phyloP scores from a whole-genome alignment of 2,113 vertebrate species.

The Alosa alosa region DNA sequence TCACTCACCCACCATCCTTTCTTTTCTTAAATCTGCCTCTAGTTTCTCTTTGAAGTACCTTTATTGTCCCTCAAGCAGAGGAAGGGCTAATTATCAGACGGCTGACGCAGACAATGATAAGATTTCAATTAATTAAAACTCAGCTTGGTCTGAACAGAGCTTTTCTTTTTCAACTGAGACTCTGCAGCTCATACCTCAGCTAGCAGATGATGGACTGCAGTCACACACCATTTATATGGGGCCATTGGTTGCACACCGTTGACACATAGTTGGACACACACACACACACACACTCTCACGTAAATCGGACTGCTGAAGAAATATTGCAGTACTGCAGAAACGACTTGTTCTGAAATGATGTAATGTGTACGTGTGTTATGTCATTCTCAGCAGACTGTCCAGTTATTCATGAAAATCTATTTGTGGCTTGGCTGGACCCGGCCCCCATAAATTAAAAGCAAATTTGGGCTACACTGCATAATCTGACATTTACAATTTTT shows the following conservation, averaged over 20 bases:
- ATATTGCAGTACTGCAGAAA: not conserved
- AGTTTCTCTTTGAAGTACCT: not conserved
- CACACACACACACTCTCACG: not conserved
- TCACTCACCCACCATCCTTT: not conserved
- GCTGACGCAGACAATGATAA: not conserved
- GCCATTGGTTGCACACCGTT: not conserved
- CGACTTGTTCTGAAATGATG: conserved; percentile 13
- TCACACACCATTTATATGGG: not conserved
- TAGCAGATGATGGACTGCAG: not conserved
- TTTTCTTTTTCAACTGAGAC: not conserved
- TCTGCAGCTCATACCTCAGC: not conserved
- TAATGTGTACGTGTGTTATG: conserved; percentile 24
- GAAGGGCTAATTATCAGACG: not conserved
- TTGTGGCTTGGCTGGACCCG: not conserved
- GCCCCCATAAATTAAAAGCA: conserved; percentile 21
- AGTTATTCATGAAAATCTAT: conserved; percentile 23
- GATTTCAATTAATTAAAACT: not conserved
- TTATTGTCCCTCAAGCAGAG: not conserved
- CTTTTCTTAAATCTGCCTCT: not conserved
- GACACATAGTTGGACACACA: not conserved
- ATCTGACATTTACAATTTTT: conserved; percentile 25
- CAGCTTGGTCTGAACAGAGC: not conserved
- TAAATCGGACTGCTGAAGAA: not conserved
- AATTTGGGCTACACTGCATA: conserved; percentile 21
- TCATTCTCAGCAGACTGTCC: conserved; percentile 18